These are phyloP conservation scores for Gallinago media DNA, from an alignment of 2,113 vertebrate species.

Conservation along the genomic window DNA sequence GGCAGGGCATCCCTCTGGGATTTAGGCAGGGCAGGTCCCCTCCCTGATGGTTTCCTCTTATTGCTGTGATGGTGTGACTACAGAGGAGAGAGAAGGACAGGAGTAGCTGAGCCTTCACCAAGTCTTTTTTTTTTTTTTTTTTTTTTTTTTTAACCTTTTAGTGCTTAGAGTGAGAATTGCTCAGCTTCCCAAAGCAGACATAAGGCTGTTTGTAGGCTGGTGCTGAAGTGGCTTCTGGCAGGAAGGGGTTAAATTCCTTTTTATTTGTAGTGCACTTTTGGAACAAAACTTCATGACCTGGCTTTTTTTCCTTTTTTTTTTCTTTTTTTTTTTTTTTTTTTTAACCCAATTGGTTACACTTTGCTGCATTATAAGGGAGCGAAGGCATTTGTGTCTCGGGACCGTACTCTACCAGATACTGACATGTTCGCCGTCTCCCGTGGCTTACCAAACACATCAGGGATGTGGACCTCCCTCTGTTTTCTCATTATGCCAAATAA, in stretches of 20 bases:
- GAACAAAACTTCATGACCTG: conserved; percentile 74
- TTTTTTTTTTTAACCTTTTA: background rate
- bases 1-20: background rate
- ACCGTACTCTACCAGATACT: conserved; percentile 70
- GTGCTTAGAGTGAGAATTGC: background rate
- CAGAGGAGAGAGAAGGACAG: background rate
- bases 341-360: conserved; percentile 68
- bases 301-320: background rate
- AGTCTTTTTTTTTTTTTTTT: background rate
- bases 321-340: background rate
- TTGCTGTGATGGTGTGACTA: background rate
- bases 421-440: conserved; percentile 80
- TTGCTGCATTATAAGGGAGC: conserved; percentile 68
- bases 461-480: conserved; percentile 83
- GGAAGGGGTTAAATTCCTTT: conserved; percentile 72
- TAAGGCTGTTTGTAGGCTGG: background rate
- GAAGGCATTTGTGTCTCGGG: conserved; percentile 73
- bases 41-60: background rate
- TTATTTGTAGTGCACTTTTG: conserved; percentile 39
- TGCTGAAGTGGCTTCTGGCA: background rate
- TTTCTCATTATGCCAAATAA: conserved; percentile 88
- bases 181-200: conserved; percentile 29
- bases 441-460: conserved; percentile 76
- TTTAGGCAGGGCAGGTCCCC: background rate
- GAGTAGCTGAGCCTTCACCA: background rate